Percentiles rank a stretch among this genome's conserved stretches.
phyloP scores from a whole-genome alignment of 2,888 invertebrate species.

The Synergus itoensis region DNA sequence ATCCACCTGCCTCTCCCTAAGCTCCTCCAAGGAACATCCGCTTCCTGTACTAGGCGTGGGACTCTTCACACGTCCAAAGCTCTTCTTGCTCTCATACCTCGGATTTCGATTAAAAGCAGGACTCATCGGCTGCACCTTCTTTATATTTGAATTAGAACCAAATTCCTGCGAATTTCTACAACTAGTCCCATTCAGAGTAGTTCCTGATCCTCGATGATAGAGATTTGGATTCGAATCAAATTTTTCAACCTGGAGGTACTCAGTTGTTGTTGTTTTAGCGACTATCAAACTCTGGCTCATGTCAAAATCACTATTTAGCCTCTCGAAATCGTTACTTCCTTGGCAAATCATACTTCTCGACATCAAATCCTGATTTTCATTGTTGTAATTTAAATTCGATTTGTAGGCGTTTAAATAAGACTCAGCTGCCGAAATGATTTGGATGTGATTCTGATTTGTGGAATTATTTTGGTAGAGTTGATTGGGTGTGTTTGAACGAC shows the following conservation, averaged over 20 bases:
- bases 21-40: slow-evolving; percentile 75
- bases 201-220: slow-evolving; percentile 53
- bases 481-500: slow-evolving; percentile 65
- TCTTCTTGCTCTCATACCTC: slow-evolving; percentile 68
- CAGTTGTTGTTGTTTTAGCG: slow-evolving; percentile 74
- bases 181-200: slow-evolving; percentile 4
- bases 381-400: slow-evolving; percentile 63
- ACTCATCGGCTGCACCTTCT: slow-evolving; percentile 77
- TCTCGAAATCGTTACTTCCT: slow-evolving; percentile 64
- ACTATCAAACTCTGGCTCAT: slow-evolving; percentile 76
- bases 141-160: slow-evolving; percentile 67
- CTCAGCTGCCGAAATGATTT: slow-evolving; percentile 64
- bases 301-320: slow-evolving; percentile 68
- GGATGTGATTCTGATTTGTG: slow-evolving; percentile 64
- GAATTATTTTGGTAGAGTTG: slow-evolving; percentile 52
- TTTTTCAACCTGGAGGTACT: slow-evolving; percentile 72
- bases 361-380: slow-evolving; percentile 63
- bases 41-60: slow-evolving; percentile 70
- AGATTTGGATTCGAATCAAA: slow-evolving; percentile 70
- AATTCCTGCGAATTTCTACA: slow-evolving; percentile 54
- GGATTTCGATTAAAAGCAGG: slow-evolving; percentile 80
- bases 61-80: slow-evolving; percentile 67
- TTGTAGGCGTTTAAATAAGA: slow-evolving; percentile 65
- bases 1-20: slow-evolving; percentile 74
- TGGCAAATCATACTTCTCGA: slow-evolving; percentile 70